Evolutionary conservation across 2,797 vertebrate genomes (phyloP), one percentile per base, ranked within the genome.

Genomic region (Ispidina picta): DNA sequence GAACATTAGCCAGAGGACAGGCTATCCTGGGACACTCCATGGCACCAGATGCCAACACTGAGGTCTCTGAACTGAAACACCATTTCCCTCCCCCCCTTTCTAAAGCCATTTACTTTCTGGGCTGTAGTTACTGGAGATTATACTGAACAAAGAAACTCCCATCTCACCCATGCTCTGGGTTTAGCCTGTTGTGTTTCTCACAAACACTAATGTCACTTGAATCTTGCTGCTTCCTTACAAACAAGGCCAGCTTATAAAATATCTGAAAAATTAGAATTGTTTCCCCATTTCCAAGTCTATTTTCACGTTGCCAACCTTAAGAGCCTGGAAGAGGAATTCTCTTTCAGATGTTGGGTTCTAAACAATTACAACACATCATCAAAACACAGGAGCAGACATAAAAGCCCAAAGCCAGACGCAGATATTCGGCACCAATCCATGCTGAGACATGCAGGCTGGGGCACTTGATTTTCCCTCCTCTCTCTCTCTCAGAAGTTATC

Each of bases 391-490:
- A 88, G 70, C 48, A 91, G 91, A 96, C 94, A 96, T 90, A 89
- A 95, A 96, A 96, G 94, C 83, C 77, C 49, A 77, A 84, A 94
- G 63, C 65, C 79, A 96, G 92, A 93, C 93, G 83, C 65, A 82
- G 72, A 88, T 92, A 89, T 92, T 94, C 74, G 15, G 81, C 77
- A 93, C 14, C 49, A 73, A 82, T 89, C 88, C 90, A 69, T 89
- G 96, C 79, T 2, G 68, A 93, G 90, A 94, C 95, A 94, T 86
- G 95, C 70, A 73, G 44, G 39, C 25, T 65, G 70, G 77, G 70
- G 58, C 88, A 90, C 35, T 31, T 43, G 69, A 76, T 54, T 88
- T 89, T 83, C 69, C 60, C 55, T 89, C 85, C 76, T 78, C 84
- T 86, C 84, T 85, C 35, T 12, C 35, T 37, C 37, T 37, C 37